Conservation (phyloP, 2,797 vertebrate genomes). For the Clarias pachynema region DNA sequence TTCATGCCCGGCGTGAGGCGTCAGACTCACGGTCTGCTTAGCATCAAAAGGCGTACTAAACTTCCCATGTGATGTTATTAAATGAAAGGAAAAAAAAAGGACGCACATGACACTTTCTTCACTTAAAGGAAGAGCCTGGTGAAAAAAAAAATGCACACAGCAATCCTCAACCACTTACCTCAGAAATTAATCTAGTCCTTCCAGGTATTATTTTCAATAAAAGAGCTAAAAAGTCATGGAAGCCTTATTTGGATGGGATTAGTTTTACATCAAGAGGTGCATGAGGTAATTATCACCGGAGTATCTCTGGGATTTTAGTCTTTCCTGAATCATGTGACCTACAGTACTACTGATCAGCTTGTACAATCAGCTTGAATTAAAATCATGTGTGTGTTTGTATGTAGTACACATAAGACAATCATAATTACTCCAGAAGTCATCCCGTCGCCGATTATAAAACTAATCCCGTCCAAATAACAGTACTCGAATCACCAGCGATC, state of each 20-base stretch:
- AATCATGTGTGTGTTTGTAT: not conserved
- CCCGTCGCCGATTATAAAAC: not conserved
- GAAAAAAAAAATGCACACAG: not conserved
- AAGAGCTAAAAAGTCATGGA: not conserved
- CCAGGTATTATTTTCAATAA: not conserved
- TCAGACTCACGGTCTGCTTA: conserved; percentile 66
- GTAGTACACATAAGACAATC: not conserved
- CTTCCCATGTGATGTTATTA: not conserved
- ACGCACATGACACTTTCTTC: not conserved
- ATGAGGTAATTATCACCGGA: not conserved
- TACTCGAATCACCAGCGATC: no score
- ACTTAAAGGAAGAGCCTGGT: not conserved
- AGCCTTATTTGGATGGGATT: not conserved
- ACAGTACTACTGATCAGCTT: not conserved
- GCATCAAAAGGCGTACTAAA: conserved; percentile 51
- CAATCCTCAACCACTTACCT: not conserved
- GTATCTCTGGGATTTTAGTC: not conserved
- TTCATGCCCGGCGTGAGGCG: conserved; percentile 48
- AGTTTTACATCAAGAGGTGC: not conserved
- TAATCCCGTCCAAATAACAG: conserved; percentile 23
- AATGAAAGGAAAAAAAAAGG: not conserved
- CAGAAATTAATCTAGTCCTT: not conserved
- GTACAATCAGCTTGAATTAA: no score
- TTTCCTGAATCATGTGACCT: not conserved
- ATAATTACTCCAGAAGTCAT: not conserved